These are phyloP conservation scores for Genyomyrus donnyi DNA, from an alignment of 2,113 vertebrate species.

Conservation along the genomic window DNA sequence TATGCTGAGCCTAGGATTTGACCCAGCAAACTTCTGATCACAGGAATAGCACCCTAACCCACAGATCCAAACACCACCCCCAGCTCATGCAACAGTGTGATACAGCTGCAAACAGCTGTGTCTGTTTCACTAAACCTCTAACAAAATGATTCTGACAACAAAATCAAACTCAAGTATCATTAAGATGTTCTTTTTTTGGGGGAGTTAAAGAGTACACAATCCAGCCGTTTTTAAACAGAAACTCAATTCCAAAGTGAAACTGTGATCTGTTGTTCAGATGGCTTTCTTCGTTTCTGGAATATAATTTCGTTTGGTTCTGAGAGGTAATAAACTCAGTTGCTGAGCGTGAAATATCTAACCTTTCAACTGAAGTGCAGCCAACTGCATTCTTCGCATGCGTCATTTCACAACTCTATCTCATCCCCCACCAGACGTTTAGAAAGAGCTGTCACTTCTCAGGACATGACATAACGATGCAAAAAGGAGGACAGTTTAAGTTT, in stretches of 20 bases:
- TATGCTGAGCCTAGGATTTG: background rate
- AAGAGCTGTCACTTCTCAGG: background rate
- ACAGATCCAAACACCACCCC: background rate
- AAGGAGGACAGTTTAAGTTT: background rate
- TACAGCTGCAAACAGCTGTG: background rate
- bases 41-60: background rate
- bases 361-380: background rate
- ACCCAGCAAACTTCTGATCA: background rate
- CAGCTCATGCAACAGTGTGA: background rate
- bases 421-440: background rate
- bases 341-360: background rate
- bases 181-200: background rate
- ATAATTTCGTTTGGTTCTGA: background rate
- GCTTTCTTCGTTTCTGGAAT: background rate
- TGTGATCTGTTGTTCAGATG: background rate
- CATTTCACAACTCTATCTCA: background rate
- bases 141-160: background rate
- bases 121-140: background rate
- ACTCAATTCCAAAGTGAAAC: background rate
- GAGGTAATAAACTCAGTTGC: background rate
- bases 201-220: background rate
- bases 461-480: background rate
- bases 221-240: background rate
- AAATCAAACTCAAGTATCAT: background rate
- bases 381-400: background rate